Conservation (phyloP, 2,113 vertebrate genomes). For the Scortum barcoo region DNA sequence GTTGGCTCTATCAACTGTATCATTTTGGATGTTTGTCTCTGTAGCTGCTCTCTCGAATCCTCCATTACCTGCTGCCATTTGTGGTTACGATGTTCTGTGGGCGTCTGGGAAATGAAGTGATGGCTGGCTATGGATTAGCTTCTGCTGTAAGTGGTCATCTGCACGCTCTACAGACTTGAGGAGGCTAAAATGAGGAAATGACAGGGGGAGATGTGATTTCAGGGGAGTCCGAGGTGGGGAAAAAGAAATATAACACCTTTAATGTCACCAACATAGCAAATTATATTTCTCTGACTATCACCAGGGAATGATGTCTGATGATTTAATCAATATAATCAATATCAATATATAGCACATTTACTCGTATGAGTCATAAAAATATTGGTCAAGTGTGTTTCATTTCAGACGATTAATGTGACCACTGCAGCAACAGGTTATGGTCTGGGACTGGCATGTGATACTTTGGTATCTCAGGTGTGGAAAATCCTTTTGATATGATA, state of each 20-base stretch:
- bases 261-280: background rate
- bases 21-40: conserved; percentile 34
- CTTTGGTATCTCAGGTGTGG: conserved; percentile 94
- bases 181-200: background rate
- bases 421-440: conserved; percentile 89
- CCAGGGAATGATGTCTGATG: background rate
- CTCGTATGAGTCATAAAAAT: conserved; percentile 1
- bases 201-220: background rate
- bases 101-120: conserved; percentile 90
- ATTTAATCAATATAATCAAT: conserved; percentile 35
- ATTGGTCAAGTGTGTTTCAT: conserved; percentile 31
- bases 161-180: background rate
- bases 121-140: conserved; percentile 88
- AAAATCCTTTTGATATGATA: background rate
- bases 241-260: conserved; percentile 5
- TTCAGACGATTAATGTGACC: conserved; percentile 90
- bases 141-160: conserved; percentile 56
- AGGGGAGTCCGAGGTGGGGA: background rate
- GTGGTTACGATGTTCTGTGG: conserved; percentile 94
- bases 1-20: no score
- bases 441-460: conserved; percentile 91
- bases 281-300: background rate
- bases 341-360: conserved; percentile 1
- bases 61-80: conserved; percentile 90
- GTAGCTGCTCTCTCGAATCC: conserved; percentile 90